Conservation (phyloP, 1,140 invertebrate species). For the Rhagoletis zephyria region DNA sequence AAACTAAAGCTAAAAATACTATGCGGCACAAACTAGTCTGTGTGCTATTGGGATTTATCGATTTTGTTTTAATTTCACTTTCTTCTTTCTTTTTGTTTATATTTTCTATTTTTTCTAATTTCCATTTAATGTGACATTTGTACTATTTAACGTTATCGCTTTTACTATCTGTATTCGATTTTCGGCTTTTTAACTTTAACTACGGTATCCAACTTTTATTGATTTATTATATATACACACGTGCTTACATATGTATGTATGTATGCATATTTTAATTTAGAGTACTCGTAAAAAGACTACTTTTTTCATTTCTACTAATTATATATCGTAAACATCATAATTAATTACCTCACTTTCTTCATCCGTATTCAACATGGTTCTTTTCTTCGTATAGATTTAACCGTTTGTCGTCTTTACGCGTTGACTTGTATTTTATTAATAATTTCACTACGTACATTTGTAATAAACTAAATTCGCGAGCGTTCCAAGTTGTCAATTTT, state of each 20-base stretch:
- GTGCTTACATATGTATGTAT: too few relatives aligned
- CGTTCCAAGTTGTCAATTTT: slow-evolving; percentile 35
- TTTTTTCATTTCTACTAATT: not conserved
- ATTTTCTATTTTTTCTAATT: too few relatives aligned
- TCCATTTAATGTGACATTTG: too few relatives aligned
- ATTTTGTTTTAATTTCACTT: not conserved
- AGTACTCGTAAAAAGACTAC: too few relatives aligned
- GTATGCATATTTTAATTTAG: too few relatives aligned
- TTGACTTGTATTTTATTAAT: slow-evolving; percentile 43
- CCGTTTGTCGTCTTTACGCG: slow-evolving; percentile 10
- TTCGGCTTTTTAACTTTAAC: too few relatives aligned
- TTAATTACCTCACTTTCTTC: slow-evolving; percentile 38
- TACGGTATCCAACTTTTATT: too few relatives aligned
- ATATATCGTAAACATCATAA: not conserved
- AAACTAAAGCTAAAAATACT: too few relatives aligned
- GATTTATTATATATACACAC: too few relatives aligned
- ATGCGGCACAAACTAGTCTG: too few relatives aligned
- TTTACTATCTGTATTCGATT: too few relatives aligned
- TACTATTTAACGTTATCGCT: too few relatives aligned
- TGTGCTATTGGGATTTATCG: not conserved
- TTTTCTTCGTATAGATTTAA: not conserved
- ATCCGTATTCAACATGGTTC: slow-evolving; percentile 1
- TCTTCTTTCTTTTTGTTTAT: not conserved
- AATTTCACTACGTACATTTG: slow-evolving; percentile 20
- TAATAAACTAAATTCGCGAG: slow-evolving; percentile 16